A percentile compares a stretch with the other conserved stretches of the same genome.
These are phyloP conservation scores for Channallabes apus DNA, from an alignment of 2,797 vertebrate genomes.

Conservation along the genomic window DNA sequence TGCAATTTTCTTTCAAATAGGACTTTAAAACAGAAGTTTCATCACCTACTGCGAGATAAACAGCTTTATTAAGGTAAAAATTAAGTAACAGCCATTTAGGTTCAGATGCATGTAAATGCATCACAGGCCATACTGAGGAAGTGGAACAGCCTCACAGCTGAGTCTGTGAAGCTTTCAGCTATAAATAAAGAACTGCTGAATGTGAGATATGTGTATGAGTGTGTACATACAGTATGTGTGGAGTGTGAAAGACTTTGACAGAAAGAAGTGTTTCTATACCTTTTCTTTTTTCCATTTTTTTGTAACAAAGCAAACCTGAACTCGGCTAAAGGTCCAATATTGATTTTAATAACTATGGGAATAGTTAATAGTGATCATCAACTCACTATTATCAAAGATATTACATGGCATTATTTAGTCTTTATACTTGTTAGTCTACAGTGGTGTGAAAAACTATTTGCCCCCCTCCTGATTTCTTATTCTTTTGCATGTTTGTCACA, in stretches of 20 bases:
- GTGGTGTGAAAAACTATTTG: too few relatives aligned
- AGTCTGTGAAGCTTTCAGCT: slow-evolving; percentile 15
- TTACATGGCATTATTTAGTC: neutral
- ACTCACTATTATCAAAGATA: slow-evolving; percentile 6
- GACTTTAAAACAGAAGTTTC: neutral
- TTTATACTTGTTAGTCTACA: neutral
- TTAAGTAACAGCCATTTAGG: slow-evolving; percentile 22
- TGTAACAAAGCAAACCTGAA: neutral
- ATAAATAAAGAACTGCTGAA: slow-evolving; percentile 41
- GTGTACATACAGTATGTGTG: neutral
- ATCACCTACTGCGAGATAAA: slow-evolving; percentile 33
- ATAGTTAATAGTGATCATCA: too few relatives aligned
- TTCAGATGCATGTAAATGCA: slow-evolving; percentile 21
- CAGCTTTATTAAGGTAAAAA: slow-evolving; percentile 36
- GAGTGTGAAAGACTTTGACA: slow-evolving; percentile 7
- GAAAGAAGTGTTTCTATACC: neutral
- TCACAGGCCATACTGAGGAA: slow-evolving; percentile 32
- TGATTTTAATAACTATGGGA: too few relatives aligned
- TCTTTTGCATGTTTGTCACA: too few relatives aligned
- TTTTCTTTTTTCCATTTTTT: neutral
- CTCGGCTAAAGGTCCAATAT: neutral
- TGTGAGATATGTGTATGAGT: neutral
- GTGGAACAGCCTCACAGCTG: slow-evolving; percentile 8
- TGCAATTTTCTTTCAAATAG: too few relatives aligned
- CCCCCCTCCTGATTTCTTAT: too few relatives aligned